Percentiles rank a stretch among this genome's conserved stretches.
Evolutionary conservation across 2,113 vertebrate species (phyloP).

Genomic region (Ia io): DNA sequence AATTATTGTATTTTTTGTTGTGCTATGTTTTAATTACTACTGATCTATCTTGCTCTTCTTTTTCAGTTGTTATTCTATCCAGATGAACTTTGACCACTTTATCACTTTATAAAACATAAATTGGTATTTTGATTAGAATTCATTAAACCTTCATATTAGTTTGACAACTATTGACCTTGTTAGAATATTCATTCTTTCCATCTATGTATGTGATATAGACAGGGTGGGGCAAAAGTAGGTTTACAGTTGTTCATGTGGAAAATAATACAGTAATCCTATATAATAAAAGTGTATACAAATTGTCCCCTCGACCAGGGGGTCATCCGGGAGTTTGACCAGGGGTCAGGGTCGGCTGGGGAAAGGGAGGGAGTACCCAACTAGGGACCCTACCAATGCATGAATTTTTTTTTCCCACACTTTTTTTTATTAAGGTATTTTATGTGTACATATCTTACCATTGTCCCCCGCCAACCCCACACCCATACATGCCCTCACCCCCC

Average conservation of each 20-base stretch:
- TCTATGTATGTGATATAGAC: neutral
- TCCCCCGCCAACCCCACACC: too few relatives aligned
- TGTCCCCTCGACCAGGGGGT: too few relatives aligned
- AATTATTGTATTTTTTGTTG: neutral
- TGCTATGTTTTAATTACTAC: neutral
- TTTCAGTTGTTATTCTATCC: neutral
- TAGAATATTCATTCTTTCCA: constrained; percentile 16
- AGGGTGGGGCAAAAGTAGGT: neutral
- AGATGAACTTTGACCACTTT: neutral
- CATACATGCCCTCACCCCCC: too few relatives aligned
- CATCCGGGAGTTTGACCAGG: too few relatives aligned
- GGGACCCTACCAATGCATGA: too few relatives aligned
- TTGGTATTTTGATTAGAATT: neutral
- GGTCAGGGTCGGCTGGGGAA: too few relatives aligned
- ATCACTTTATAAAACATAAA: neutral
- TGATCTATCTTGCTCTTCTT: neutral
- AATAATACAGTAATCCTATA: neutral
- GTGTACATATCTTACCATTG: too few relatives aligned
- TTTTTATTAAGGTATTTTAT: too few relatives aligned
- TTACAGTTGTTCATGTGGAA: neutral
- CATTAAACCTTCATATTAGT: neutral
- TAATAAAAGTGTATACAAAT: too few relatives aligned
- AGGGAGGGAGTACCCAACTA: too few relatives aligned
- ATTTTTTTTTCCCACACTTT: too few relatives aligned
- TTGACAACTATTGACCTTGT: neutral